Percentiles rank a stretch among this genome's conserved stretches.
phyloP scores from a whole-genome alignment of 2,113 vertebrate species.

The Ptyas mucosa region DNA sequence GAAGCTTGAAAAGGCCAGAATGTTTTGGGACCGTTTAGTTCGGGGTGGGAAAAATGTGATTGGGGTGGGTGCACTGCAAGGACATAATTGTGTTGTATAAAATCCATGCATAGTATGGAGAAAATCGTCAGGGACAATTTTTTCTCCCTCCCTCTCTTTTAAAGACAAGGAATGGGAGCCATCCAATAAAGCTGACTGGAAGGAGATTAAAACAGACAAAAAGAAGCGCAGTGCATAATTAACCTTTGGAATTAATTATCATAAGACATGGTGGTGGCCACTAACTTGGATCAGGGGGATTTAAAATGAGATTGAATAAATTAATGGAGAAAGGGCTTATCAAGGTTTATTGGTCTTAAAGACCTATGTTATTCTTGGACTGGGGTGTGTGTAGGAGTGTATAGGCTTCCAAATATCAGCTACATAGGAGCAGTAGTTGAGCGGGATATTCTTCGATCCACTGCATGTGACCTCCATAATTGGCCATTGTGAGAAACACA shows the following conservation, averaged over 20 bases:
- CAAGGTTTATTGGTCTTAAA: neutral
- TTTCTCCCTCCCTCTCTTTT: neutral
- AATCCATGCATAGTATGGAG: neutral
- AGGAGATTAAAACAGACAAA: neutral
- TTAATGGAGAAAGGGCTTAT: neutral
- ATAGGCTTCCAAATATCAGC: neutral
- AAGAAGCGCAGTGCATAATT: neutral
- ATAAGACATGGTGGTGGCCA: neutral
- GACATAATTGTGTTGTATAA: neutral
- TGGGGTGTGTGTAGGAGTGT: neutral
- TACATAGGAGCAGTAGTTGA: neutral
- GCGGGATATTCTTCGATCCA: neutral
- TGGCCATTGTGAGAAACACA: neutral
- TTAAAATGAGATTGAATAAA: neutral
- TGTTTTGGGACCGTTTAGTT: neutral
- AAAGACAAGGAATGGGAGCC: neutral
- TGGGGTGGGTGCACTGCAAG: neutral
- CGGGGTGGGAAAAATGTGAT: fast-evolving
- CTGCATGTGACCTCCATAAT: neutral
- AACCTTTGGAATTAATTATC: neutral
- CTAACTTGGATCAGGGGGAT: neutral
- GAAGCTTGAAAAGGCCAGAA: neutral
- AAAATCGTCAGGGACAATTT: neutral
- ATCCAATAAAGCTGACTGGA: neutral
- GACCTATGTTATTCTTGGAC: neutral